phyloP scores from a whole-genome alignment of 2,797 vertebrate genomes.

The Chromis chromis region DNA sequence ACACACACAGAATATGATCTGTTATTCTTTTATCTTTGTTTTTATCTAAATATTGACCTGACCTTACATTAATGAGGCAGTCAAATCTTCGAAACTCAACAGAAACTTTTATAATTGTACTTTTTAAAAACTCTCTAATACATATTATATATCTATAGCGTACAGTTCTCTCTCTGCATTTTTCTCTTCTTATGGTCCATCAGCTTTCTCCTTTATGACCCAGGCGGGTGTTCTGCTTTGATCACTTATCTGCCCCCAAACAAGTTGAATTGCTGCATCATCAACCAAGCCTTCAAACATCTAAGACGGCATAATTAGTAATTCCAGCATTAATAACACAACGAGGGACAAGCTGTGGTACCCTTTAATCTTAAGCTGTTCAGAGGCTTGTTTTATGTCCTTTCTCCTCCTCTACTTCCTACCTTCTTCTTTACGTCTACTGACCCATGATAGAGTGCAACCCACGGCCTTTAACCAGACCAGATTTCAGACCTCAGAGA shows the following conservation, averaged over 20 bases:
- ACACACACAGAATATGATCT: too few species aligned
- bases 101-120: not conserved
- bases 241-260: constrained; percentile 80
- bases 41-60: not conserved
- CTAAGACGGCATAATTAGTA: constrained; percentile 80
- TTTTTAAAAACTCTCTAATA: not conserved
- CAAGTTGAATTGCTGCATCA: constrained; percentile 77
- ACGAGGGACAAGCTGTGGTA: constrained; percentile 66
- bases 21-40: too few species aligned
- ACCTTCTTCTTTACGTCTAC: constrained; percentile 57
- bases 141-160: not conserved
- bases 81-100: not conserved
- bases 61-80: not conserved
- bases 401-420: constrained; percentile 64
- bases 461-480: constrained; percentile 63
- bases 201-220: constrained; percentile 44
- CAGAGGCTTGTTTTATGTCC: constrained; percentile 66
- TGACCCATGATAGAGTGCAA: constrained; percentile 76
- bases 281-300: constrained; percentile 76
- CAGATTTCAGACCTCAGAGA: constrained; percentile 63
- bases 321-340: constrained; percentile 82
- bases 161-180: not conserved
- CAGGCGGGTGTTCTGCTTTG: constrained; percentile 69
- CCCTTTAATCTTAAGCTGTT: constrained; percentile 82
- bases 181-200: constrained; percentile 31